Percentiles rank a stretch among this genome's conserved stretches.
Evolutionary conservation across 2,888 invertebrate species (phyloP).

Genomic region (Poecilus cupreus): DNA sequence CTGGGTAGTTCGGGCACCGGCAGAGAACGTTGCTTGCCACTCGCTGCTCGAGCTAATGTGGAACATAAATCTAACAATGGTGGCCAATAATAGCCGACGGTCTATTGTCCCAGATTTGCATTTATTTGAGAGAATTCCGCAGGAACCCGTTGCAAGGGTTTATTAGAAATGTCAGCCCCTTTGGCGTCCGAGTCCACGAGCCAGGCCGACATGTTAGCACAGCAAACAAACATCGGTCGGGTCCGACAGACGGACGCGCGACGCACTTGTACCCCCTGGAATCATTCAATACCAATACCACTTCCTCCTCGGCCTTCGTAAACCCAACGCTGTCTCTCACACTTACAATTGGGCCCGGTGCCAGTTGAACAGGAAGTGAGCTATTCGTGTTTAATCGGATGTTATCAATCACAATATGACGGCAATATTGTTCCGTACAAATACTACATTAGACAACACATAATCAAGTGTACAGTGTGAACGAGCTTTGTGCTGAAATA

Average conservation of each 20-base stretch:
- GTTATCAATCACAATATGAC: no score
- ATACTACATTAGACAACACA: no score
- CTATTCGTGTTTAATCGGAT: no score
- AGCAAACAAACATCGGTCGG: conserved; percentile 41
- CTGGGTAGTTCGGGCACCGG: conserved; percentile 25
- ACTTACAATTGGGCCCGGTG: no score
- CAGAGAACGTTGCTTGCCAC: conserved; percentile 6
- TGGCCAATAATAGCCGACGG: conserved; percentile 57
- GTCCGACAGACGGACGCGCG: not conserved
- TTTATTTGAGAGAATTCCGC: conserved; percentile 54
- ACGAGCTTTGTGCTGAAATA: not conserved
- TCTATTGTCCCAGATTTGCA: conserved; percentile 58
- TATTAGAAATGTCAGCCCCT: conserved; percentile 57
- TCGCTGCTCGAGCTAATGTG: conserved; percentile 54
- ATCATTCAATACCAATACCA: conserved; percentile 7
- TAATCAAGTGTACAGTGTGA: no score
- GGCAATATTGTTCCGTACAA: no score
- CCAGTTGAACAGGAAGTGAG: no score
- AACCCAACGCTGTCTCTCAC: not conserved
- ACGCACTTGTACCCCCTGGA: conserved; percentile 18
- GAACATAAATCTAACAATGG: conserved; percentile 58
- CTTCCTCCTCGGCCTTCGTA: not conserved
- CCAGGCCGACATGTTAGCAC: conserved; percentile 43
- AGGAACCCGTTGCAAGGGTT: conserved; percentile 45
- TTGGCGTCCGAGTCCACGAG: conserved; percentile 1